These are phyloP conservation scores for Trididemnum clinides DNA, from an alignment of 23 tunicate species.

Conservation along the genomic window DNA sequence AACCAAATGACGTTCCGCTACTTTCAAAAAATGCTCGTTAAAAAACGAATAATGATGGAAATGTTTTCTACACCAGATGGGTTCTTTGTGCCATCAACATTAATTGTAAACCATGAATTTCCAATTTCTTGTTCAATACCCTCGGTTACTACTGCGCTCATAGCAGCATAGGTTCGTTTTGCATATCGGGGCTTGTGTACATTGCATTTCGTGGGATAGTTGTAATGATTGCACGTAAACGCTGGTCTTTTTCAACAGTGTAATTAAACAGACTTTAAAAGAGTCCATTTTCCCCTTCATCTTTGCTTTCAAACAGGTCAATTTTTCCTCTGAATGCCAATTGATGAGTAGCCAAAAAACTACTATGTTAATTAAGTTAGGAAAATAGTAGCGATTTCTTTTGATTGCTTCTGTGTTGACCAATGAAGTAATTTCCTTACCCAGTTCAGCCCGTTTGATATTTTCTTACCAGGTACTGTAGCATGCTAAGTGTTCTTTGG, in stretches of 20 bases:
- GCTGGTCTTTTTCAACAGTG: too few relatives aligned
- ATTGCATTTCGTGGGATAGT: constrained; percentile 10
- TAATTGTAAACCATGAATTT: constrained; percentile 7
- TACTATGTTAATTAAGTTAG: too few relatives aligned
- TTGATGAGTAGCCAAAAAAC: background rate
- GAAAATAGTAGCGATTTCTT: too few relatives aligned
- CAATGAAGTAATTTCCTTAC: too few relatives aligned
- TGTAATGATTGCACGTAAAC: background rate
- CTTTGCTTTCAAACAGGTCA: background rate
- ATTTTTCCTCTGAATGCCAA: background rate
- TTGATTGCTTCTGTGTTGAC: too few relatives aligned
- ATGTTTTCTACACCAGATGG: constrained; percentile 14
- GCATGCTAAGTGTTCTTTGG: background rate
- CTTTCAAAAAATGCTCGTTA: constrained; percentile 1
- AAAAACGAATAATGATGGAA: constrained; percentile 9
- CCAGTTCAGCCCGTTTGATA: too few relatives aligned
- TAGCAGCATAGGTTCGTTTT: constrained; percentile 13
- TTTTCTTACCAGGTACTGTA: too few relatives aligned
- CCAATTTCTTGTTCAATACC: constrained; percentile 9
- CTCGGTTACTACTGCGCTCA: constrained; percentile 8
- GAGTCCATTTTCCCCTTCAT: too few relatives aligned
- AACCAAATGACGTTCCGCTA: constrained; percentile 12
- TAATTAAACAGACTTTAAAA: too few relatives aligned
- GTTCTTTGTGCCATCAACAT: constrained; percentile 4
- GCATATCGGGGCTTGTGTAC: constrained; percentile 9